These are phyloP conservation scores for Cryptocheilus praepositus DNA, from an alignment of 2,888 invertebrate species.

Conservation along the genomic window DNA sequence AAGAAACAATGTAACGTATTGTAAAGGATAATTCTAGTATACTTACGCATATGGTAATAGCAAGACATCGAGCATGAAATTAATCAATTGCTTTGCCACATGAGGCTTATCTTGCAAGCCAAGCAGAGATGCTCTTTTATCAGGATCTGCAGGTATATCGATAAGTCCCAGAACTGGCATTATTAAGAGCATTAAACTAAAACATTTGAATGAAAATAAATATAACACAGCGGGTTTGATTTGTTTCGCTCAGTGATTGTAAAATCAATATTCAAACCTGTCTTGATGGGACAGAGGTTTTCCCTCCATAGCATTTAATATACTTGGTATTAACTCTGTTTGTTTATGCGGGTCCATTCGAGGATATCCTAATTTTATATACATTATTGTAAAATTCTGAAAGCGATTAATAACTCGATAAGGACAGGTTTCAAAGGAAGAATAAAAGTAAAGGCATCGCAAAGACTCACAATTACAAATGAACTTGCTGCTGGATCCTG, in stretches of 20 bases:
- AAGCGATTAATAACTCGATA: slow-evolving; percentile 58
- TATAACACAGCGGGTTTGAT: not conserved
- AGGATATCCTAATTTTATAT: slow-evolving; percentile 94
- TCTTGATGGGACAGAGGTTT: slow-evolving; percentile 91
- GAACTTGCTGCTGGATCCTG: slow-evolving; percentile 85
- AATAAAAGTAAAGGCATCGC: not conserved
- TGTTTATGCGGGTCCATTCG: slow-evolving; percentile 86
- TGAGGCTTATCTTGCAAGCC: slow-evolving; percentile 85
- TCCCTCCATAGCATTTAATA: slow-evolving; percentile 86
- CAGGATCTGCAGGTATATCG: slow-evolving; percentile 80
- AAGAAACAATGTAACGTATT: slow-evolving; percentile 1
- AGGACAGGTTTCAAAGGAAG: slow-evolving; percentile 15
- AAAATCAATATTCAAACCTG: slow-evolving; percentile 76
- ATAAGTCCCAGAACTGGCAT: slow-evolving; percentile 87
- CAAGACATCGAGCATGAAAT: slow-evolving; percentile 88
- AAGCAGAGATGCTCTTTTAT: slow-evolving; percentile 80
- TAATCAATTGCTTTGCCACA: slow-evolving; percentile 82
- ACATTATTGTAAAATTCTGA: slow-evolving; percentile 95
- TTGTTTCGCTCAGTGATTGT: slow-evolving; percentile 5
- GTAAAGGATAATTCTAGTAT: slow-evolving; percentile 5
- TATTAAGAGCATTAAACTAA: slow-evolving; percentile 86
- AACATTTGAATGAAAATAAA: slow-evolving; percentile 52
- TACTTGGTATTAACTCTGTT: slow-evolving; percentile 82
- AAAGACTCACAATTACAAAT: slow-evolving; percentile 84
- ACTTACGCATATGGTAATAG: slow-evolving; percentile 89